Conservation (phyloP, 1,140 invertebrate species). For the Anadara kagoshimensis region DNA sequence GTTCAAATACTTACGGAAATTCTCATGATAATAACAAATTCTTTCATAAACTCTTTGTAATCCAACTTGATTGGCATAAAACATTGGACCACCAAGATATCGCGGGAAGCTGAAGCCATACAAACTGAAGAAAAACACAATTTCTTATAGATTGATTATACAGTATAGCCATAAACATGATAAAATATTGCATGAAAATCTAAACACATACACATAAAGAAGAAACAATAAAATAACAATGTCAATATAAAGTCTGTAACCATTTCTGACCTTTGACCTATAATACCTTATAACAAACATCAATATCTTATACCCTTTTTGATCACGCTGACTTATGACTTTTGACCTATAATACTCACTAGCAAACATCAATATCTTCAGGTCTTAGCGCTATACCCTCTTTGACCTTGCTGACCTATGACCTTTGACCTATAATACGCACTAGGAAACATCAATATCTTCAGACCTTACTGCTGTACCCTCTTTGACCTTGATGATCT, state of each 20-base stretch:
- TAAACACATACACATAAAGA: not conserved
- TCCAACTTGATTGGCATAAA: conserved; percentile 61
- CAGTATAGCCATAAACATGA: conserved; percentile 9
- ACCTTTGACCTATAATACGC: no score
- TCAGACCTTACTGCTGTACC: no score
- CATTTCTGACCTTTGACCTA: no score
- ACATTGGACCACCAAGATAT: conserved; percentile 68
- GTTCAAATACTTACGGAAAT: conserved; percentile 56
- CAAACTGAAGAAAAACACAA: conserved; percentile 45
- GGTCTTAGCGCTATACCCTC: conserved; percentile 16
- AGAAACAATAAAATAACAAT: not conserved
- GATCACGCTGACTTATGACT: no score
- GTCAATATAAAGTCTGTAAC: not conserved
- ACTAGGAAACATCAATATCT: no score
- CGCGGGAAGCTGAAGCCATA: conserved; percentile 63
- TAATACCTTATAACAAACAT: no score
- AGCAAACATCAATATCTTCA: conserved; percentile 67
- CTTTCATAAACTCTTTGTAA: conserved; percentile 59
- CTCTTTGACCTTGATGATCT: no score
- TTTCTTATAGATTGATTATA: conserved; percentile 10
- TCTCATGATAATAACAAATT: conserved; percentile 61
- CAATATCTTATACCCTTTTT: no score
- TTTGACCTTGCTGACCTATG: no score
- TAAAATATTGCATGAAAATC: not conserved
- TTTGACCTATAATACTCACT: conserved; percentile 35